Evolutionary conservation across 2,888 invertebrate species (phyloP).

Genomic region (Latrodectus hesperus): DNA sequence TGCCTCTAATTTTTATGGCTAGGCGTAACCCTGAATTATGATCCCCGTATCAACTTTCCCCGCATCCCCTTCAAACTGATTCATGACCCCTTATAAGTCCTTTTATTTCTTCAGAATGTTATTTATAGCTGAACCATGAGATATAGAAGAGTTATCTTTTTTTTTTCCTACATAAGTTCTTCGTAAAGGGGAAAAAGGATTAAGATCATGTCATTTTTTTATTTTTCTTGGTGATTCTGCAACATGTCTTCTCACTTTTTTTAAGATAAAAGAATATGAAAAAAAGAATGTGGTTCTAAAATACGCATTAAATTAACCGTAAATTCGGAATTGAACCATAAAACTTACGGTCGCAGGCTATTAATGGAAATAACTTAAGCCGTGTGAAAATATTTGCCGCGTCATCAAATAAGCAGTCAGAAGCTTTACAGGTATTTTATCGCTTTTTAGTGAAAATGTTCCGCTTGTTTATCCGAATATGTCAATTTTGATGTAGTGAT

Average conservation of each 20-base stretch:
- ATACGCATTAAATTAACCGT: slow-evolving; percentile 62
- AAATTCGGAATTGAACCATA: slow-evolving; percentile 54
- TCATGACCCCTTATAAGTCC: slow-evolving; percentile 54
- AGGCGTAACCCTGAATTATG: slow-evolving; percentile 52
- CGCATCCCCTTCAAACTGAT: slow-evolving; percentile 48
- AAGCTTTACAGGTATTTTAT: slow-evolving; percentile 41
- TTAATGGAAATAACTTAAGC: slow-evolving; percentile 52
- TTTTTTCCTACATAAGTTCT: slow-evolving; percentile 32
- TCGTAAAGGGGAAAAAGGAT: slow-evolving; percentile 37
- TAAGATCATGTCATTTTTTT: slow-evolving; percentile 28
- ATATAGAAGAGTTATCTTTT: slow-evolving; percentile 31
- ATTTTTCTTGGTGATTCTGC: background rate
- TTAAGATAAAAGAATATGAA: slow-evolving; percentile 23
- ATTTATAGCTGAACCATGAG: slow-evolving; percentile 53
- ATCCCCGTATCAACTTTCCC: slow-evolving; percentile 55
- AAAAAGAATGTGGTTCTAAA: slow-evolving; percentile 54
- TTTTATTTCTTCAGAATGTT: slow-evolving; percentile 53
- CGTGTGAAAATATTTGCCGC: slow-evolving; percentile 52
- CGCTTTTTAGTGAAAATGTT: slow-evolving; percentile 17
- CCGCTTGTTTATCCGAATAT: slow-evolving; percentile 1
- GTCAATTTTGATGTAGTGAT: slow-evolving; percentile 39
- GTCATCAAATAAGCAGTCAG: slow-evolving; percentile 32
- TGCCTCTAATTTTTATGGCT: slow-evolving; percentile 51
- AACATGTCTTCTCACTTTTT: slow-evolving; percentile 28
- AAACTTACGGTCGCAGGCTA: slow-evolving; percentile 49